phyloP scores from a whole-genome alignment of 1,140 invertebrate species.

The Anastrepha ludens region DNA sequence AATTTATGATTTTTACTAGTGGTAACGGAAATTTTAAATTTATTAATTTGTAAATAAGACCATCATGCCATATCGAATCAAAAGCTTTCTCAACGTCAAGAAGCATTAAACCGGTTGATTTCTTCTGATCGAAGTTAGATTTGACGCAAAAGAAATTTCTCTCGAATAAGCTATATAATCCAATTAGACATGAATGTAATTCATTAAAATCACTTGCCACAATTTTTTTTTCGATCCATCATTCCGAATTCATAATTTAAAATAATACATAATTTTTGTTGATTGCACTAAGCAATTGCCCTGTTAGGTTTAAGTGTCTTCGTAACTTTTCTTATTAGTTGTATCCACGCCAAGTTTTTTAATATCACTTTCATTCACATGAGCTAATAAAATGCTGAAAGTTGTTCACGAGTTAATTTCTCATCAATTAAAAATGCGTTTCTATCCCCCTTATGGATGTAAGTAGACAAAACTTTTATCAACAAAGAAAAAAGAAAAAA shows the following conservation, averaged over 20 bases:
- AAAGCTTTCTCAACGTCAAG: no score
- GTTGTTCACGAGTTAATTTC: not conserved
- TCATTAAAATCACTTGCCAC: not conserved
- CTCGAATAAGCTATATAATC: not conserved
- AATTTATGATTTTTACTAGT: no score
- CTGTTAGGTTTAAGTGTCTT: not conserved
- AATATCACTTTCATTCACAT: conserved; percentile 2
- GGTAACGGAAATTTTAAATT: no score
- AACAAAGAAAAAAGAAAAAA: not conserved
- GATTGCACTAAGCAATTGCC: not conserved
- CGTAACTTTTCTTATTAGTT: not conserved
- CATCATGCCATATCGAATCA: no score
- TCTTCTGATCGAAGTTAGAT: no score
- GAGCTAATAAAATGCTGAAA: not conserved
- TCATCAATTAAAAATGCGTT: conserved; percentile 28
- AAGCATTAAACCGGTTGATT: no score
- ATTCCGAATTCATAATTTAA: not conserved
- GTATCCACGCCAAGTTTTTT: not conserved
- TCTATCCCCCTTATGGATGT: not conserved
- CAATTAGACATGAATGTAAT: not conserved
- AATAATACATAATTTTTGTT: not conserved
- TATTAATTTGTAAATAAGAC: no score
- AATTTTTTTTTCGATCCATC: not conserved
- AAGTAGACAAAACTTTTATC: not conserved
- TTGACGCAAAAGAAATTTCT: no score